Percentiles rank a stretch among this genome's conserved stretches.
Evolutionary conservation across 2,797 vertebrate species (phyloP).

Genomic region (Neostethus bicornis): DNA sequence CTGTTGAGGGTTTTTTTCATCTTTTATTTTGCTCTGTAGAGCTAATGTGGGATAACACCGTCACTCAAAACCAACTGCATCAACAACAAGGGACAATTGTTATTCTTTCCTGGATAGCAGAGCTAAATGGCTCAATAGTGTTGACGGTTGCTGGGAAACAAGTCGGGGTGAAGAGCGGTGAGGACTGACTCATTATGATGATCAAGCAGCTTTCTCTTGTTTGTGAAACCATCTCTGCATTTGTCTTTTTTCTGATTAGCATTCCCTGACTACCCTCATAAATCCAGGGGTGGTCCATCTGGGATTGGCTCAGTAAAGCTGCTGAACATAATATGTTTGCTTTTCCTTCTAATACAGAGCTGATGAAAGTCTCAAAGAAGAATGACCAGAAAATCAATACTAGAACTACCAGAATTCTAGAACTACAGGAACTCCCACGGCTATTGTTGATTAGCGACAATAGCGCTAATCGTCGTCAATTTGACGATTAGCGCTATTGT

Average conservation of each 20-base stretch:
- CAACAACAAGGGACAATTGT: constrained; percentile 7
- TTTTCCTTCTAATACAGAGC: constrained; percentile 40
- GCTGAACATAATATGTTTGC: constrained; percentile 65
- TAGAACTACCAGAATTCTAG: too few species aligned
- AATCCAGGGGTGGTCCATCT: constrained; percentile 59
- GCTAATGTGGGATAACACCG: constrained; percentile 9
- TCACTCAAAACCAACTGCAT: constrained; percentile 15
- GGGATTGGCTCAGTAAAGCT: constrained; percentile 70
- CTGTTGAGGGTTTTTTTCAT: too few species aligned
- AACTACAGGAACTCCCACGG: too few species aligned
- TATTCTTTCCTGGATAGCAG: constrained; percentile 16
- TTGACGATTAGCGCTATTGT: too few species aligned
- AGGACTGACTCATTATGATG: constrained; percentile 51
- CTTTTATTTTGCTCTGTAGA: background rate
- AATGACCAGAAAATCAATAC: background rate
- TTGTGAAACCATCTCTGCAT: constrained; percentile 37
- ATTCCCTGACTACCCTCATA: constrained; percentile 53
- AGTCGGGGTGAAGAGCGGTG: constrained; percentile 1
- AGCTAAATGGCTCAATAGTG: constrained; percentile 9
- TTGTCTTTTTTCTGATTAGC: constrained; percentile 65
- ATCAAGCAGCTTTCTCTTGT: constrained; percentile 59
- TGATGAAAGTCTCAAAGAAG: constrained; percentile 8
- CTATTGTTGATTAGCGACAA: too few species aligned
- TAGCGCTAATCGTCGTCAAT: too few species aligned
- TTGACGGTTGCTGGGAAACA: constrained; percentile 42